Conservation (phyloP, 2,113 vertebrate genomes). For the Onychostruthus taczanowskii region DNA sequence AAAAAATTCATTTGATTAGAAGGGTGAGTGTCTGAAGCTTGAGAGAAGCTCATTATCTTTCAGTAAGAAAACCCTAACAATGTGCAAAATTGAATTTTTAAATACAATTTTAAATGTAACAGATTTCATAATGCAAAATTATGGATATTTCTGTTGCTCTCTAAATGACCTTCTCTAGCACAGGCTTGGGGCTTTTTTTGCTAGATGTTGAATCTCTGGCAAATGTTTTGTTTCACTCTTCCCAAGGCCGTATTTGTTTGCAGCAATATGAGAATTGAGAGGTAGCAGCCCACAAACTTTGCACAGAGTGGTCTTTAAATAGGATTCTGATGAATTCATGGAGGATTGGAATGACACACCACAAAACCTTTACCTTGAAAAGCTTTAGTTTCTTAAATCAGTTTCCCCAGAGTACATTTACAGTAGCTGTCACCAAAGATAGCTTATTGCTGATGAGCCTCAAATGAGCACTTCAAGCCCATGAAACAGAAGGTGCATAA, state of each 20-base stretch:
- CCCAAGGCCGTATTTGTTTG: background rate
- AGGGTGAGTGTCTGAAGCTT: background rate
- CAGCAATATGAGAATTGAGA: background rate
- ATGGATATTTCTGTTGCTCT: background rate
- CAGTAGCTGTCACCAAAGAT: constrained; percentile 53
- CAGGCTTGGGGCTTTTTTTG: background rate
- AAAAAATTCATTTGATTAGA: background rate
- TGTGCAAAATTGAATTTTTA: background rate
- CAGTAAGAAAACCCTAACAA: background rate
- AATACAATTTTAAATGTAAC: background rate
- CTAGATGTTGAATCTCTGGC: background rate
- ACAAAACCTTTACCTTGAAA: constrained; percentile 37
- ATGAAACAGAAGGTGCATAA: constrained; percentile 27
- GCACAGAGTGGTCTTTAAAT: constrained; percentile 25
- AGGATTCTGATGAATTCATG: background rate
- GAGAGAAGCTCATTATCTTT: background rate
- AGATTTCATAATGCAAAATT: background rate
- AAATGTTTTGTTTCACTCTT: background rate
- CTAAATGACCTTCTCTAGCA: background rate
- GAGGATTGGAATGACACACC: background rate
- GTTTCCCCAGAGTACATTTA: background rate
- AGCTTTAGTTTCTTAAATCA: constrained; percentile 10
- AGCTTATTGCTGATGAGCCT: constrained; percentile 34
- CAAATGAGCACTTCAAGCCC: constrained; percentile 19
- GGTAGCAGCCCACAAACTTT: background rate